Evolutionary conservation across 1,140 invertebrate species (phyloP).

Genomic region (Plutomurus gul): DNA sequence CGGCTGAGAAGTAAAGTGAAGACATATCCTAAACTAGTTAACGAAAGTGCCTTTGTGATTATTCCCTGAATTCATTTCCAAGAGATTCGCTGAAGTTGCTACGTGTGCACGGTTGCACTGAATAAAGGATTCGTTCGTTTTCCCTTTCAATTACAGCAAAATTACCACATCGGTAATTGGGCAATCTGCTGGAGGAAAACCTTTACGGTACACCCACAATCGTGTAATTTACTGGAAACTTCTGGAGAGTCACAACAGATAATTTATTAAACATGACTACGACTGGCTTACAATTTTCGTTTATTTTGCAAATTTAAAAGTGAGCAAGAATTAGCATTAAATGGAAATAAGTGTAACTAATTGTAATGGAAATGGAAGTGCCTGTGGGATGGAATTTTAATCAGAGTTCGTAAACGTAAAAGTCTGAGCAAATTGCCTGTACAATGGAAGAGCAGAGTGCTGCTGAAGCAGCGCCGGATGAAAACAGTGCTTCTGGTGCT

Average conservation of each 20-base stretch:
- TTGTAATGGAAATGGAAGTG: constrained; percentile 24
- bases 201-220: neutral
- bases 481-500: neutral
- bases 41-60: neutral
- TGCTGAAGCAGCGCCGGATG: constrained; percentile 32
- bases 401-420: neutral
- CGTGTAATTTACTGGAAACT: neutral
- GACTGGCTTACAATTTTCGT: neutral
- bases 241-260: too few relatives aligned
- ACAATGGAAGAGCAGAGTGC: neutral
- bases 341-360: constrained; percentile 30
- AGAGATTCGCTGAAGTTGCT: neutral
- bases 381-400: constrained; percentile 20
- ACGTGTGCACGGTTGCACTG: too few relatives aligned
- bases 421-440: constrained; percentile 2
- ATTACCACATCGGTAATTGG: too few relatives aligned
- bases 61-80: neutral
- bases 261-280: neutral
- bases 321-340: constrained; percentile 2
- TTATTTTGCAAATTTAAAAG: neutral
- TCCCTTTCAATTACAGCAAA: too few relatives aligned
- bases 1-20: too few relatives aligned
- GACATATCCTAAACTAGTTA: too few relatives aligned
- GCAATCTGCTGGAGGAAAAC: too few relatives aligned
- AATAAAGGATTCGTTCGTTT: too few relatives aligned